Conservation (phyloP, 1,140 invertebrate species). For the Rhopalosiphum maidis region DNA sequence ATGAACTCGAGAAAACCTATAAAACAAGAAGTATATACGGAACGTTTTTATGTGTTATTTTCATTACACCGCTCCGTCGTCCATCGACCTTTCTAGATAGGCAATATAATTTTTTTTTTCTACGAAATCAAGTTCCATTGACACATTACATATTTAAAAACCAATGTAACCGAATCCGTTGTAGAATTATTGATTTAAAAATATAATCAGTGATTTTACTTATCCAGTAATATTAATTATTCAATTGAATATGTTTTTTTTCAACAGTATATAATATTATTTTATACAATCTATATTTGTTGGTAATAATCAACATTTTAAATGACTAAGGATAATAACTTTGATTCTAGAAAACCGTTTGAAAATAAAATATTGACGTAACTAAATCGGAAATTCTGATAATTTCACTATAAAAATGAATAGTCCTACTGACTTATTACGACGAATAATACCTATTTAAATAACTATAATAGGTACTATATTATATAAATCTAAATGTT, state of each 20-base stretch:
- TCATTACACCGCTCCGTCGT: background rate
- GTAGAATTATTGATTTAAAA: background rate
- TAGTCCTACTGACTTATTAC: background rate
- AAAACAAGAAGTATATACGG: constrained; percentile 48
- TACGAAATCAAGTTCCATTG: background rate
- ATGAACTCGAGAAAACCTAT: constrained; percentile 49
- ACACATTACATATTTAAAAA: background rate
- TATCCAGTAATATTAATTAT: background rate
- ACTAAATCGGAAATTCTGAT: background rate
- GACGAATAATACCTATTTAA: background rate
- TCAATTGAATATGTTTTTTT: background rate
- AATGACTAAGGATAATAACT: background rate
- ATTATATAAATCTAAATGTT: background rate
- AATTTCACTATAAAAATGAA: background rate
- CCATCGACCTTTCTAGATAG: background rate
- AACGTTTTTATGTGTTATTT: constrained; percentile 36
- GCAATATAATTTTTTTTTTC: background rate
- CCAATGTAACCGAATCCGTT: background rate
- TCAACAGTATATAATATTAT: background rate
- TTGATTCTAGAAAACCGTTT: background rate
- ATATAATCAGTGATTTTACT: too few relatives aligned
- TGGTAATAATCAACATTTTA: background rate
- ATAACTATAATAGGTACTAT: background rate
- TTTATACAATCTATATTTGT: too few relatives aligned
- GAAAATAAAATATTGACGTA: background rate